Evolutionary conservation across 2,888 invertebrate species (phyloP).

Genomic region (Melipona bicolor): DNA sequence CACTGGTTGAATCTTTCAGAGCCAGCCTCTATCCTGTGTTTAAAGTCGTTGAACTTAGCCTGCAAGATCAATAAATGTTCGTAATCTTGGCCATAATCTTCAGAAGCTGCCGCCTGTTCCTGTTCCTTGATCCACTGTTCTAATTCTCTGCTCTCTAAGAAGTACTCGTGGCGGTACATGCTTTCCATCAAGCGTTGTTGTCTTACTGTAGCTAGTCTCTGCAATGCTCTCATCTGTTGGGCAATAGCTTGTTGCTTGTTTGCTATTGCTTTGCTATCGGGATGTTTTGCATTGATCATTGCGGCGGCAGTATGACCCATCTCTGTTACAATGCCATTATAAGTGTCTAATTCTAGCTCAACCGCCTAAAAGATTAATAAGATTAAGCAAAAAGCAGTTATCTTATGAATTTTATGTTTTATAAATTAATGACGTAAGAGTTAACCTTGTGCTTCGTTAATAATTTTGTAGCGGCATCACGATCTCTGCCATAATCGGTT

Average conservation of each 20-base stretch:
- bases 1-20: constrained; percentile 96
- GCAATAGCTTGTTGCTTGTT: constrained; percentile 91
- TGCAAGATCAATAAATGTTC: constrained; percentile 94
- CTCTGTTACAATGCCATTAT: constrained; percentile 95
- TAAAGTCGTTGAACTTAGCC: constrained; percentile 96
- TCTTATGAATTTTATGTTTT: not conserved
- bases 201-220: constrained; percentile 91
- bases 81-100: constrained; percentile 97
- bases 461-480: constrained; percentile 95
- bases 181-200: constrained; percentile 96
- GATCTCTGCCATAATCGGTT: constrained; percentile 95
- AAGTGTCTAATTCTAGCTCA: constrained; percentile 95
- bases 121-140: constrained; percentile 97
- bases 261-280: constrained; percentile 92
- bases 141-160: constrained; percentile 94
- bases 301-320: constrained; percentile 94
- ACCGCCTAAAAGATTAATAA: constrained; percentile 87
- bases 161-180: constrained; percentile 95
- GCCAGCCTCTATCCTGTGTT: constrained; percentile 95
- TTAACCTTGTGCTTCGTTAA: constrained; percentile 96
- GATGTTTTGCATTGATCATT: constrained; percentile 93
- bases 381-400: not conserved
- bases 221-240: constrained; percentile 92
- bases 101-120: constrained; percentile 93
- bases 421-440: not conserved